Base-by-base conservation (phyloP, 2,888 invertebrate genomes). In the Amaurobius ferox region DNA sequence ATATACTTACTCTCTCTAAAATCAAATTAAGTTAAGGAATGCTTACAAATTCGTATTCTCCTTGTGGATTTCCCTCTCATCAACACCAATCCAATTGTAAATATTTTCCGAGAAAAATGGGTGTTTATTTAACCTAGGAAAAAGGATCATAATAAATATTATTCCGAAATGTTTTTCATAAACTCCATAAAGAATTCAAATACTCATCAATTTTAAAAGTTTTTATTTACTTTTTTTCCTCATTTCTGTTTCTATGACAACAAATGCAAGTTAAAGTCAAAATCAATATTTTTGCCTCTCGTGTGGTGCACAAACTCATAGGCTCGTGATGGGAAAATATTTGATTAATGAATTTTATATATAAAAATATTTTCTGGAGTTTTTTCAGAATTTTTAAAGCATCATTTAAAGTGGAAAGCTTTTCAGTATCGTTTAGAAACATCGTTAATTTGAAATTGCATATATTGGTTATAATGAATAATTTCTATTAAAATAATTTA, bases 221-320 rank as follows among this genome's bases (percentile, higher is more conserved):
- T 11, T 16, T 35, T 11, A 35, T 9, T 16, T 44, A 16, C 16
- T 44, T 44, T 44, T 44, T n/a, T 44, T 11, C 16, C 2, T n/a
- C 55, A 23, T 55, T 55, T 23, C 55, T 23, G 55, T 55, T 55
- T 23, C 23, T 23, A 5, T 23, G 55, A 23, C 55, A 55, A 55
- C 23, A 55, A 55, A 55, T 23, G 55, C 55, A 55, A 55, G 55
- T 55, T 55, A 55, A 55, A 55, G 55, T 55, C 55, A 55, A 55
- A 55, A 55, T 55, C 55, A 55, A 55, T 55, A 55, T 55, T 55
- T 55, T 44, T 44, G 9, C n/a, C n/a, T 44, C 23, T 11, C 5
- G 55, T 55, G 23, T 23, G 2, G 16, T 23, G 7, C 55, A 23
- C 11, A 23, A 23, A 55, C 19, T 55, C 55, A 23, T 23, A 3